A percentile compares a stretch with the other conserved stretches of the same genome.
Conservation (phyloP, 1,140 invertebrate species). For the Tetraneura akinire region DNA sequence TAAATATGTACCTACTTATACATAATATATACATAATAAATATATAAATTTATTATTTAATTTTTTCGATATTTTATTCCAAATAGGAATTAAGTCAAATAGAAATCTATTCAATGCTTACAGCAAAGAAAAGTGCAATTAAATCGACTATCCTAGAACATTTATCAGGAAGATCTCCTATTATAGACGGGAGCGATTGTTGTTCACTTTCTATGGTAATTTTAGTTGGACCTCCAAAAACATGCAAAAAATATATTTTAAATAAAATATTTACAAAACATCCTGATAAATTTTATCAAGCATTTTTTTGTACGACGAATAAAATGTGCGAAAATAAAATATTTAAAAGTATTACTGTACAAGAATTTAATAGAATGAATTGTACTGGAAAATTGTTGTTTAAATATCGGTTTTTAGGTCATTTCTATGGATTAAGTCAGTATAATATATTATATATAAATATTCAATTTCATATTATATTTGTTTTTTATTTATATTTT, state of each 20-base stretch:
- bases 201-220: not conserved
- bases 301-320: constrained; percentile 19
- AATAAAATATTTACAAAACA: not conserved
- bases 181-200: not conserved
- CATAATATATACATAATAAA: too few species aligned
- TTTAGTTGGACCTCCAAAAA: constrained; percentile 28
- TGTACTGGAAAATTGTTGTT: constrained; percentile 16
- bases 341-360: constrained; percentile 7
- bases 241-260: constrained; percentile 18
- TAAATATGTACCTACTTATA: too few species aligned
- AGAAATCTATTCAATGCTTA: constrained; percentile 3
- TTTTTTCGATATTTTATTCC: too few species aligned
- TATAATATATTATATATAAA: not conserved
- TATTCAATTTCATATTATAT: not conserved
- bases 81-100: constrained; percentile 6
- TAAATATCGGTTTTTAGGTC: constrained; percentile 27
- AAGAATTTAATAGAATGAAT: constrained; percentile 7
- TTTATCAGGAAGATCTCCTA: constrained; percentile 10
- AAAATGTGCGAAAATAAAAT: not conserved
- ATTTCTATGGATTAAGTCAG: constrained; percentile 37
- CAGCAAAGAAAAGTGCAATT: constrained; percentile 5
- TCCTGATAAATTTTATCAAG: constrained; percentile 7
- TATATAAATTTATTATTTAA: too few species aligned
- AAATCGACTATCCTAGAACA: constrained; percentile 27
- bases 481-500: not conserved